phyloP scores from a whole-genome alignment of 1,140 invertebrate species.

The Solenopsis fugax region DNA sequence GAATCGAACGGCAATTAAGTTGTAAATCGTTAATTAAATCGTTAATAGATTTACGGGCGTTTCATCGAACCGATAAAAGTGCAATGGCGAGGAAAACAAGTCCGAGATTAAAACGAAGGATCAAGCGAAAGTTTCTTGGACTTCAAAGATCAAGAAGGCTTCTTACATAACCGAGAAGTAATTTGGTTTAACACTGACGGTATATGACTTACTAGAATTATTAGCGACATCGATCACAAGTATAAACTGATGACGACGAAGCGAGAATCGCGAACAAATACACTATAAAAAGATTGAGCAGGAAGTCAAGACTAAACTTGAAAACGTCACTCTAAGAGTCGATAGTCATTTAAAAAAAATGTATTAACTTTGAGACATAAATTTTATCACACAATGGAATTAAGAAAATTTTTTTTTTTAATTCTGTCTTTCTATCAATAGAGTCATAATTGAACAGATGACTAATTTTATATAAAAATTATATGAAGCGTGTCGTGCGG shows the following conservation, averaged over 20 bases:
- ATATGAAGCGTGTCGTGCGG: background rate
- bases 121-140: constrained; percentile 18
- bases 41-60: constrained; percentile 9
- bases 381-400: background rate
- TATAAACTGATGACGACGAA: background rate
- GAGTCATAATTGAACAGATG: background rate
- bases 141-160: constrained; percentile 22
- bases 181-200: background rate
- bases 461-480: constrained; percentile 21
- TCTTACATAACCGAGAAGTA: constrained; percentile 34
- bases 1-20: constrained; percentile 46
- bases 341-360: background rate
- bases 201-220: constrained; percentile 17
- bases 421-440: background rate
- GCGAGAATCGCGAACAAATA: background rate
- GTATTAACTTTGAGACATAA: background rate
- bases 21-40: constrained; percentile 54
- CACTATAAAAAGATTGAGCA: background rate
- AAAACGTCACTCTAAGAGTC: background rate
- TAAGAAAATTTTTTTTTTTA: too few relatives aligned
- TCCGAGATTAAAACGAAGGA: background rate
- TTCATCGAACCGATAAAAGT: constrained; percentile 45
- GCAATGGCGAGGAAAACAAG: constrained; percentile 41
- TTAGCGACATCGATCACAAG: constrained; percentile 12
- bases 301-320: background rate